A percentile compares a stretch with the other conserved stretches of the same genome.
These are phyloP conservation scores for Eunapius fragilis DNA, from an alignment of 37 sponge, comb jelly and placozoan genomes.

Conservation along the genomic window DNA sequence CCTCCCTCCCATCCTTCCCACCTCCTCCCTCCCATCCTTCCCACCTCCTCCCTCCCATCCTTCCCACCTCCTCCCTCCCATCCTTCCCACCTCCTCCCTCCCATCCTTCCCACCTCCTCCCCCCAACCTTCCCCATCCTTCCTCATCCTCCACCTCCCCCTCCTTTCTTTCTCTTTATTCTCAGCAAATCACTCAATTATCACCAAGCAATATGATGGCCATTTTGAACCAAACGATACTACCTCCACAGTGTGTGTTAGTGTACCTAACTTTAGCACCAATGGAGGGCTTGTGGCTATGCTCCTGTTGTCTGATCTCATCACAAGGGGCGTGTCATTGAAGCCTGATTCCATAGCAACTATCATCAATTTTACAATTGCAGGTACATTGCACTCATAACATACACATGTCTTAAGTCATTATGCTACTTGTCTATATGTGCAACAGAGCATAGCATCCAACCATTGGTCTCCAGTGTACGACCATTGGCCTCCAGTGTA, in stretches of 20 bases:
- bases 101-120: neutral
- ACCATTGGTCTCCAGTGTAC: neutral
- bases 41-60: too few relatives aligned
- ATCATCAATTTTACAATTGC: neutral
- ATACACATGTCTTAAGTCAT: neutral
- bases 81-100: neutral
- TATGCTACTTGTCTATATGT: neutral
- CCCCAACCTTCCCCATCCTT: too few relatives aligned
- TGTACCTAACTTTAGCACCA: neutral
- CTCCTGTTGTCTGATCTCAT: neutral
- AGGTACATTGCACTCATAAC: neutral
- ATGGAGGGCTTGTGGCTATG: neutral
- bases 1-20: too few relatives aligned
- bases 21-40: neutral
- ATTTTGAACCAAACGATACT: neutral
- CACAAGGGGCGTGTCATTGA: neutral
- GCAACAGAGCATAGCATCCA: neutral
- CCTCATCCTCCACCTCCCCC: neutral
- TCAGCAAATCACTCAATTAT: neutral
- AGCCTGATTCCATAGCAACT: neutral
- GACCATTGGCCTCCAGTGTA: neutral
- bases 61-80: too few relatives aligned
- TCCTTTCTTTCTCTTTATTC: neutral
- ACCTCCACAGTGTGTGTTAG: neutral
- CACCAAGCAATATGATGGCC: neutral